Base-by-base conservation (phyloP, 2,797 vertebrate genomes). In the Champsocephalus gunnari region DNA sequence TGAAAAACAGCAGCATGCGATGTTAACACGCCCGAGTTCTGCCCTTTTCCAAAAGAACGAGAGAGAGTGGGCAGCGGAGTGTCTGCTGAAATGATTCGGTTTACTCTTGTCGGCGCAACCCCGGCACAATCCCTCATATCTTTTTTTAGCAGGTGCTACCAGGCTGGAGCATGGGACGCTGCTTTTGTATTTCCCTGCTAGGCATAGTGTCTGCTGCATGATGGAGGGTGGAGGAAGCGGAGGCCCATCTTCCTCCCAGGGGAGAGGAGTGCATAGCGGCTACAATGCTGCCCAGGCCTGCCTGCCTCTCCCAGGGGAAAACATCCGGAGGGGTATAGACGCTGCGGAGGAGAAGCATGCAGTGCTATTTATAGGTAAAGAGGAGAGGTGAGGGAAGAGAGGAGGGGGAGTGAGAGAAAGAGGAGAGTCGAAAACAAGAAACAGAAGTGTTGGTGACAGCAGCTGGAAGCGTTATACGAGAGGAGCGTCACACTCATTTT, bases 281-380 rank as follows among this genome's bases (percentile, higher is more conserved):
- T 81, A 81, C 71, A 66, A 83, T 75, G 89, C 83, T 85, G 91
- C 87, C 76, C 76, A 75, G 75, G 87, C 88, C 87, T 76, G 88
- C 82, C 82, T 77, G 57, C 44, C 57, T 4, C 87, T 87, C 89
- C 87, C 12, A 4, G 84, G 91, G 34, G 92, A 85, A 64, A 70
- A 80, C 77, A 76, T 89, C 85, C 87, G 67, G 71, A 81, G 79
- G 78, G 79, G 85, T 83, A 81, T 57, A 88, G 87, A 87, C 66
- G 68, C 55, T 57, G 75, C 24, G 12, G 75, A 79, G 82, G 66
- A 85, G 76, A 90, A 65, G 82, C 69, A 21, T 49, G 44, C 62
- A 12, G 60, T 61, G 73, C 88, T 94, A 94, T 94, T 94, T 92
- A 88, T 92, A 73, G 80, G 82, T 85, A 84, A 87, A 84, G 87